Conservation (phyloP, 2,113 vertebrate genomes). For the Misgurnus anguillicaudatus region DNA sequence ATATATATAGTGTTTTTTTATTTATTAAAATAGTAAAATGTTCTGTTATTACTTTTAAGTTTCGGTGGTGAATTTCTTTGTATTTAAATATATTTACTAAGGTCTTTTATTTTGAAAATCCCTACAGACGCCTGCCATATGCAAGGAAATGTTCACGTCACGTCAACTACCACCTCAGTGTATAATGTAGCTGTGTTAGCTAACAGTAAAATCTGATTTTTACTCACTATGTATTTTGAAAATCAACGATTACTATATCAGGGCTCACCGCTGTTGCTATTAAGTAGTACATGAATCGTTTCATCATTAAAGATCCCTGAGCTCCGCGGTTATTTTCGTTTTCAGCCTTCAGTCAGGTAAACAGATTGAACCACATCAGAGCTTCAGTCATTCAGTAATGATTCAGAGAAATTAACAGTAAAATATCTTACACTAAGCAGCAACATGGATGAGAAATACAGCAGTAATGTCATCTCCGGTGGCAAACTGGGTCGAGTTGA, state of each 20-base stretch:
- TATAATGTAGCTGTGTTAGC: background rate
- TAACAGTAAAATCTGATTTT: background rate
- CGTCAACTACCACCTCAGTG: conserved; percentile 1
- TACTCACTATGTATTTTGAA: background rate
- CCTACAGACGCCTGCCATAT: background rate
- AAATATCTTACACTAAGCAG: background rate
- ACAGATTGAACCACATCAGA: background rate
- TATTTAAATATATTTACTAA: background rate
- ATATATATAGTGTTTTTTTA: no score
- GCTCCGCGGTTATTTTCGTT: background rate
- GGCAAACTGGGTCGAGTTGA: conserved; percentile 85
- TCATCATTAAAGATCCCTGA: background rate
- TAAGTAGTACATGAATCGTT: background rate
- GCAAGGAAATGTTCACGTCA: conserved; percentile 45
- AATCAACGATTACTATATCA: conserved; percentile 10
- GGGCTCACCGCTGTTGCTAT: background rate
- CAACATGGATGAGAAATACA: conserved; percentile 86
- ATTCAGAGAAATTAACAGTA: background rate
- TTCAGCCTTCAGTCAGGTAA: background rate
- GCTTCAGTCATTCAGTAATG: background rate
- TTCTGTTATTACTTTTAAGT: no score
- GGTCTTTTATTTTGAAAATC: conserved; percentile 36
- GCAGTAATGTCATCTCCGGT: conserved; percentile 82
- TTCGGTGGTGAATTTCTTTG: background rate
- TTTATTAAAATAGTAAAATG: no score